phyloP scores from a whole-genome alignment of 2,888 invertebrate genomes.

The Ypsolopha scabrella region DNA sequence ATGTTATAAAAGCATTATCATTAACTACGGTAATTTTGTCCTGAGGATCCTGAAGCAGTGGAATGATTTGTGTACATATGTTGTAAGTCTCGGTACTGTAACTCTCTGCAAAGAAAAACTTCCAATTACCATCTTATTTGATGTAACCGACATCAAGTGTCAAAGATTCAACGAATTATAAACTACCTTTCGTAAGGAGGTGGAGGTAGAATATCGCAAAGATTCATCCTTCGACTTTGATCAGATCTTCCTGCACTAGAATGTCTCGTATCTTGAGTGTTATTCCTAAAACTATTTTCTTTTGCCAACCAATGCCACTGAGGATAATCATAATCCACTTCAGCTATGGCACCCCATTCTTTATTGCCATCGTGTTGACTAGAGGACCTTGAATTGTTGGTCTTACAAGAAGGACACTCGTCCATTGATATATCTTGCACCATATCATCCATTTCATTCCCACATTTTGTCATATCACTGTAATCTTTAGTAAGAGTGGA shows the following conservation, averaged over 20 bases:
- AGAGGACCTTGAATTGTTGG: conserved; percentile 54
- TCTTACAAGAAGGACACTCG: conserved; percentile 61
- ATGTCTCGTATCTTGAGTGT: conserved; percentile 35
- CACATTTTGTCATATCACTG: conserved; percentile 64
- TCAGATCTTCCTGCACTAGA: conserved; percentile 44
- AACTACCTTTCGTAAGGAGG: conserved; percentile 62
- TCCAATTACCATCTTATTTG: not conserved
- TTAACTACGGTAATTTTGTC: conserved; percentile 57
- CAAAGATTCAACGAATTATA: too few relatives aligned
- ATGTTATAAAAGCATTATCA: conserved; percentile 17
- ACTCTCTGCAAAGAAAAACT: conserved; percentile 35
- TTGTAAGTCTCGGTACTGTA: conserved; percentile 50
- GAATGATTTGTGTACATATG: conserved; percentile 51
- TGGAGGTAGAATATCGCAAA: conserved; percentile 57
- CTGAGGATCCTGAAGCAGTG: conserved; percentile 60
- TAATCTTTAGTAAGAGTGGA: conserved; percentile 62
- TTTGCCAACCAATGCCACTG: conserved; percentile 64
- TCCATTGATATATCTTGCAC: conserved; percentile 55
- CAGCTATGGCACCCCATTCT: conserved; percentile 53
- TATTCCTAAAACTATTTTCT: conserved; percentile 55
- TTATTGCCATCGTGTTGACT: conserved; percentile 56
- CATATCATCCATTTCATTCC: conserved; percentile 44
- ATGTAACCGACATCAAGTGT: too few relatives aligned
- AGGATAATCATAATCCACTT: conserved; percentile 61
- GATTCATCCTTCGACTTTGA: conserved; percentile 58